Evolutionary conservation across 2,888 invertebrate species (phyloP), one percentile per base, ranked within the genome.

Genomic region (Oasisia sp.): DNA sequence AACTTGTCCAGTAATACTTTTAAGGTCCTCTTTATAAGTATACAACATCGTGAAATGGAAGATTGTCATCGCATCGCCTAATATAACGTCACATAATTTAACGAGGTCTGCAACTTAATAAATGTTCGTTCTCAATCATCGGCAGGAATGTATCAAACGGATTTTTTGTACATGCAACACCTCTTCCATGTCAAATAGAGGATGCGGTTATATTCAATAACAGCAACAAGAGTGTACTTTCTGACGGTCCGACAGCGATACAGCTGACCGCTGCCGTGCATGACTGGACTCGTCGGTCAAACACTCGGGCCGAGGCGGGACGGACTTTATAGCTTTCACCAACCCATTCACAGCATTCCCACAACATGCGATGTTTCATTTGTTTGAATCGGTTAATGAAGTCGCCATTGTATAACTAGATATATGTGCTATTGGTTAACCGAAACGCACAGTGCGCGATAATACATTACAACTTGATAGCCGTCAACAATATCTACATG

Each of bases 211-310:
- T 27, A 74, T 27, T 27, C 27, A 74, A 27, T n/a, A 27, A 19
- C 2, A 74, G 27, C 74, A 74, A 74, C 74, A 27, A 27, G 27
- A 27, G 74, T 27, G 4, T 0, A 74, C 74, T 74, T 74, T 74
- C 74, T 74, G 74, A 19, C 27, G 74, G 27, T 74, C 74, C 1
- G 74, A 74, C 27, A 11, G 50, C 50, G 50, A 11, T 74, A 74
- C n/a, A 27, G 19, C 74, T 74, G 74, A 27, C 74, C 74, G 74
- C n/a, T 7, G 74, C 74, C 27, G 0, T 74, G 74, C 74, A 7
- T 74, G 74, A 74, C 74, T 27, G 74, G 74, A 74, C 27, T 74
- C 74, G 74, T 74, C 74, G 74, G 74, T 74, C n/a, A n/a, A 74
- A 74, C 74, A 74, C 74, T 74, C 74, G 74, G 27, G 74, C 74